phyloP scores from a whole-genome alignment of 2,113 vertebrate species.

The Tyrannus savana region DNA sequence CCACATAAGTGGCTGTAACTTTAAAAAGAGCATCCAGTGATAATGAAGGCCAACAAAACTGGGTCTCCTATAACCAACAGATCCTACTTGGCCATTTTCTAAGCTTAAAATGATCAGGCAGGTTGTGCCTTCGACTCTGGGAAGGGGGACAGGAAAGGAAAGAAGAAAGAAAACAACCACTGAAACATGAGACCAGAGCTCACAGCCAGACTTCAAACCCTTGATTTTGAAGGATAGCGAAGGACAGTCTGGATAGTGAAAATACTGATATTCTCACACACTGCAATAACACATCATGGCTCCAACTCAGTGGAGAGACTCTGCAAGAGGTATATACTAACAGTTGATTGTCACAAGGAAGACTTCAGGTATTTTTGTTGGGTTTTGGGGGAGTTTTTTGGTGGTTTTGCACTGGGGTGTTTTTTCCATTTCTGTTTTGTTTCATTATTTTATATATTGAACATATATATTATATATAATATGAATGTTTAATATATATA shows the following conservation, averaged over 20 bases:
- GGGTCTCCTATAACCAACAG: background rate
- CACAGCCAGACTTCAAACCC: background rate
- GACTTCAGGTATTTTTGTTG: background rate
- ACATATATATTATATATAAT: no score
- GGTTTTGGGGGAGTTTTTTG: background rate
- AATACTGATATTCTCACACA: background rate
- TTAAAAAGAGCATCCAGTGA: background rate
- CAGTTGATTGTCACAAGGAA: background rate
- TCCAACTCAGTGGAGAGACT: background rate
- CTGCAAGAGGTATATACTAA: background rate
- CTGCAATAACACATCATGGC: background rate
- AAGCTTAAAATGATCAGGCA: background rate
- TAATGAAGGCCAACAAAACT: background rate
- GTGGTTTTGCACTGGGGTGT: no score
- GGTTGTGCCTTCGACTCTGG: background rate
- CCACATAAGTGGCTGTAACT: background rate
- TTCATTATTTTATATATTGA: background rate
- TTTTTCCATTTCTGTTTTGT: background rate
- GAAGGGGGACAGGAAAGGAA: background rate
- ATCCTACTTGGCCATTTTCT: background rate
- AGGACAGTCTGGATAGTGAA: background rate
- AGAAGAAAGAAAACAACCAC: background rate
- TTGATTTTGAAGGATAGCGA: background rate
- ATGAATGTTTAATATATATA: no score
- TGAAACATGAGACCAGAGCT: background rate